phyloP scores from a whole-genome alignment of 2,113 vertebrate species.

The Chiloscyllium plagiosum region DNA sequence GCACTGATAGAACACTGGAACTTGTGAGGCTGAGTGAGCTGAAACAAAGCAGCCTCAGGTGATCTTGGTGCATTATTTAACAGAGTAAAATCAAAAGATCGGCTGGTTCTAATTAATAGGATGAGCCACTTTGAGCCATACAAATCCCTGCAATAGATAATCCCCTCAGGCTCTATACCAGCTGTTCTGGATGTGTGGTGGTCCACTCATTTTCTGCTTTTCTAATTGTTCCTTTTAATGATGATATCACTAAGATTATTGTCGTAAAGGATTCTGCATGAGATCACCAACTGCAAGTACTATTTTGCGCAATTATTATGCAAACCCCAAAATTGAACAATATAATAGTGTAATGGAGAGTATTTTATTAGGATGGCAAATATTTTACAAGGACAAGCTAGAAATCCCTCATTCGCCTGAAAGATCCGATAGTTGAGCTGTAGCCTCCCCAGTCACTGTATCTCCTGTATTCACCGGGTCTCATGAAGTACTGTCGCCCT shows the following conservation, averaged over 20 bases:
- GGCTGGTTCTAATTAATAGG: neutral
- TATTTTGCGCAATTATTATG: neutral
- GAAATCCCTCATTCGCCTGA: neutral
- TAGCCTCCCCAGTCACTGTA: neutral
- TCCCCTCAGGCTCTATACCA: no score
- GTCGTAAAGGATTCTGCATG: neutral
- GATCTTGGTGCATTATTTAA: neutral
- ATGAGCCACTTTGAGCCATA: neutral
- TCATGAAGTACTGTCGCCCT: slow-evolving; percentile 17
- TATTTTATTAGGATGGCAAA: slow-evolving; percentile 17
- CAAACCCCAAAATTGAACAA: neutral
- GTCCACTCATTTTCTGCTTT: neutral
- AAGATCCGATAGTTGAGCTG: neutral
- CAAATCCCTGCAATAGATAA: neutral
- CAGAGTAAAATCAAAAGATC: neutral
- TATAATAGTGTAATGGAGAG: neutral
- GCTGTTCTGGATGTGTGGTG: no score
- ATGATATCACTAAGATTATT: neutral
- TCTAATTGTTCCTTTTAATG: neutral
- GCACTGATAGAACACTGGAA: neutral
- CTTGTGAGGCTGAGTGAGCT: neutral
- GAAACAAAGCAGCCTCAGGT: neutral
- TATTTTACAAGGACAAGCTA: slow-evolving; percentile 32
- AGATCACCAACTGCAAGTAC: neutral
- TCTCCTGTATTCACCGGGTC: slow-evolving; percentile 23